A percentile compares a stretch with the other conserved stretches of the same genome.
These are phyloP conservation scores for Lepus timidus DNA, from an alignment of 2,113 vertebrate species.

Conservation along the genomic window DNA sequence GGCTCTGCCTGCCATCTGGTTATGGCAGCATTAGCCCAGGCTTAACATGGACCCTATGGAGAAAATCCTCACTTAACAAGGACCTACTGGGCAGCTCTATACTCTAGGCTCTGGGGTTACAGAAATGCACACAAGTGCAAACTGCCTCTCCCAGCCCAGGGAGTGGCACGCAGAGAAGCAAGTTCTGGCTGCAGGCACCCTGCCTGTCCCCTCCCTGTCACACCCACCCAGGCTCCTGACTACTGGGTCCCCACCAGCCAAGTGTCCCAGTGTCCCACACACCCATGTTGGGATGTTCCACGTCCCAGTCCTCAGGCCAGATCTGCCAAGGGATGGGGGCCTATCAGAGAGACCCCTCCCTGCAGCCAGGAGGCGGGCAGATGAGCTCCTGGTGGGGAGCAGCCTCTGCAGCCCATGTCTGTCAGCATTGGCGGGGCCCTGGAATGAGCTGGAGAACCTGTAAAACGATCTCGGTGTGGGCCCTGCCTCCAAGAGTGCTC, in stretches of 20 bases:
- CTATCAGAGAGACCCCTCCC: background rate
- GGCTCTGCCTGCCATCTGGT: background rate
- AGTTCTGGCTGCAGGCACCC: background rate
- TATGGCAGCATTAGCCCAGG: background rate
- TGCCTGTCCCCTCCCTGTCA: background rate
- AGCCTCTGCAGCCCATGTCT: background rate
- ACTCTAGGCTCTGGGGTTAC: background rate
- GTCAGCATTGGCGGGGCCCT: background rate
- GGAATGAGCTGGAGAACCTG: background rate
- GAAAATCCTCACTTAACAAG: background rate
- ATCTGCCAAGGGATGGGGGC: accelerated
- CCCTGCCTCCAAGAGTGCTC: background rate
- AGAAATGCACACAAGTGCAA: background rate
- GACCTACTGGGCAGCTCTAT: background rate
- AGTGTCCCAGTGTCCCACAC: background rate
- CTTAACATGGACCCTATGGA: background rate
- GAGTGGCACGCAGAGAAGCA: too few species aligned
- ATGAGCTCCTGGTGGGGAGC: background rate
- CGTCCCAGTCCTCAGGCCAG: background rate
- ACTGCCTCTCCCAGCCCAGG: background rate
- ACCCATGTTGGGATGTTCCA: background rate
- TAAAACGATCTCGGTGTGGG: background rate
- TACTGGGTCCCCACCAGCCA: background rate
- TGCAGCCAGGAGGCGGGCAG: background rate
- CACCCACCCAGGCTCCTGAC: background rate